Conservation (phyloP, 2,113 vertebrate genomes). For the Sapayoa aenigma region DNA sequence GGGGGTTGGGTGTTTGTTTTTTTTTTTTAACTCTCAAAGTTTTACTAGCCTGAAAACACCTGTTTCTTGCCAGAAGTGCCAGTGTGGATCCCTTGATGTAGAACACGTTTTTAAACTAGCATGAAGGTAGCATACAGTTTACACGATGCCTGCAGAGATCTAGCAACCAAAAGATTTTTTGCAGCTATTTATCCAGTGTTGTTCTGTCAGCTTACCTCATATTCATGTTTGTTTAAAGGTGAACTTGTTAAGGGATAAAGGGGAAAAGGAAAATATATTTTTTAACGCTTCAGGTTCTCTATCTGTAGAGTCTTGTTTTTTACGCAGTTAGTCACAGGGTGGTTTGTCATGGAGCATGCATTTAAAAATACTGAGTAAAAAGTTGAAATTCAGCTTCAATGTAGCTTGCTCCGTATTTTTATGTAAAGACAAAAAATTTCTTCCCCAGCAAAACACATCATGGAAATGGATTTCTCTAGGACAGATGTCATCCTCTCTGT, state of each 20-base stretch:
- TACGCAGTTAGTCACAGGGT: not conserved
- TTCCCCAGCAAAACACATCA: not conserved
- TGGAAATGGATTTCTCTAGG: not conserved
- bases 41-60: conserved; percentile 38
- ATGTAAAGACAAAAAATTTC: not conserved
- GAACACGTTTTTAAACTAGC: conserved; percentile 45
- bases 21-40: not conserved
- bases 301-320: conserved; percentile 34
- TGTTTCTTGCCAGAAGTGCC: conserved; percentile 69
- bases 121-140: conserved; percentile 59
- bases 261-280: conserved; percentile 36
- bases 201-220: conserved; percentile 28
- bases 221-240: conserved; percentile 21
- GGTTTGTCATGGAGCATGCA: conserved; percentile 4
- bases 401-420: not conserved
- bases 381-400: conserved; percentile 1
- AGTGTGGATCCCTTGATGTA: conserved; percentile 24
- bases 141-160: conserved; percentile 40
- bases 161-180: conserved; percentile 50
- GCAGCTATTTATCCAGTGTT: conserved; percentile 34
- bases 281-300: conserved; percentile 45
- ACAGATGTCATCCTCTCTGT: not conserved
- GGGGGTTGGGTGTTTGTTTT: not conserved
- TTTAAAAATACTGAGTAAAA: not conserved
- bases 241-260: conserved; percentile 11